phyloP scores from a whole-genome alignment of 2,797 vertebrate genomes.

The Geotrypetes seraphini region DNA sequence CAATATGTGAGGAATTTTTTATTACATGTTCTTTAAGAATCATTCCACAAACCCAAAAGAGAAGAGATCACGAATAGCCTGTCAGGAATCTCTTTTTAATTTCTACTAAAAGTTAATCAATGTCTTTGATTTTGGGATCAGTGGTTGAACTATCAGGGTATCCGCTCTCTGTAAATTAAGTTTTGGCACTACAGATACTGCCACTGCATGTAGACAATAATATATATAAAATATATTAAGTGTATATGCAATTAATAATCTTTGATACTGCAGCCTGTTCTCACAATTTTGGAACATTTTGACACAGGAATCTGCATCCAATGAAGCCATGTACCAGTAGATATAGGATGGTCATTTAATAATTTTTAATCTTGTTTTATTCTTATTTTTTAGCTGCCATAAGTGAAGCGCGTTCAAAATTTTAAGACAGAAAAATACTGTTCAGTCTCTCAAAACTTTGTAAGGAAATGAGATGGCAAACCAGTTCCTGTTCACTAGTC shows the following conservation, averaged over 20 bases:
- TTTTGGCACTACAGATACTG: constrained; percentile 23
- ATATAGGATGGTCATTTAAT: constrained; percentile 20
- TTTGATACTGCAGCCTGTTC: constrained; percentile 24
- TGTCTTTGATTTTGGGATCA: constrained; percentile 5
- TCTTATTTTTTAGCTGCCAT: constrained; percentile 8
- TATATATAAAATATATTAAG: constrained; percentile 30
- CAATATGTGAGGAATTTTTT: constrained; percentile 11
- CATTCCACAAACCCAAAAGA: constrained; percentile 1
- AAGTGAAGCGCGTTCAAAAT: too few relatives aligned
- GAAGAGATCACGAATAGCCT: constrained; percentile 1
- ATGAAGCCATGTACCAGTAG: constrained; percentile 43
- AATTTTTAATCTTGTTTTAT: constrained; percentile 24
- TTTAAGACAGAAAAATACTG: too few relatives aligned
- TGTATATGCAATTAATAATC: constrained; percentile 10
- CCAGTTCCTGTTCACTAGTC: too few relatives aligned
- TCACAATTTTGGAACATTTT: constrained; percentile 15
- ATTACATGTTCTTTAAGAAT: constrained; percentile 26
- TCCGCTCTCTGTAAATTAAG: constrained; percentile 26
- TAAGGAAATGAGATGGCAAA: too few relatives aligned
- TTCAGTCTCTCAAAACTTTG: too few relatives aligned
- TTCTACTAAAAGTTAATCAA: constrained; percentile 2
- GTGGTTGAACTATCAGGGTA: too few relatives aligned
- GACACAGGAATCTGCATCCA: constrained; percentile 70
- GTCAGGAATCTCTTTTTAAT: constrained; percentile 2
- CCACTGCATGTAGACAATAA: constrained; percentile 21